phyloP scores from a whole-genome alignment of 37 sponge, comb jelly and placozoan species.

The Aphrocallistes beatrix region DNA sequence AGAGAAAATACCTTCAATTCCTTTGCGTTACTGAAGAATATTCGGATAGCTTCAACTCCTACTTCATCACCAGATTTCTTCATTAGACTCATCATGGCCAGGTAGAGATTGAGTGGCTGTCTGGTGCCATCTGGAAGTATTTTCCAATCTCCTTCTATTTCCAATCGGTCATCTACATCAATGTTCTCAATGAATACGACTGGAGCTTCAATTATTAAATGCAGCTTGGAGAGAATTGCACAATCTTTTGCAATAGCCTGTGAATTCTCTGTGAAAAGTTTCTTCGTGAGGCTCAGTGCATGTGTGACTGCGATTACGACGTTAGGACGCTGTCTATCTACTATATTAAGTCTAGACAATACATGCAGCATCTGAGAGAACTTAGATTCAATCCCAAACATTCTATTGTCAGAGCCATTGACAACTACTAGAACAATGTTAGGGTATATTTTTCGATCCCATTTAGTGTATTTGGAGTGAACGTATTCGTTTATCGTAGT shows the following conservation, averaged over 20 bases:
- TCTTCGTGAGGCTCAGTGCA: neutral
- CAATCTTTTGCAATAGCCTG: neutral
- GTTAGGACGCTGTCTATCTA: neutral
- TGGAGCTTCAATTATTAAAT: neutral
- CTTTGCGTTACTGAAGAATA: neutral
- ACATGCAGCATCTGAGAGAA: neutral
- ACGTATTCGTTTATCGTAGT: neutral
- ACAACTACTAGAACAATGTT: neutral
- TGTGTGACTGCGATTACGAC: neutral
- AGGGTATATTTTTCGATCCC: neutral
- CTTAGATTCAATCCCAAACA: neutral
- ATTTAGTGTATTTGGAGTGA: neutral
- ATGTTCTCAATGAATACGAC: neutral
- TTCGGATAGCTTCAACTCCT: neutral
- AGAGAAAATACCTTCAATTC: too few species aligned
- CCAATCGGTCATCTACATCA: neutral
- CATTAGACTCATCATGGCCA: neutral
- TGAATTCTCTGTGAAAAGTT: neutral
- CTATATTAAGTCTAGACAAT: neutral
- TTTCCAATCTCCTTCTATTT: neutral
- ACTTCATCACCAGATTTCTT: slow-evolving; percentile 4
- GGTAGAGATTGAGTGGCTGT: neutral
- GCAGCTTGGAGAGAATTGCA: neutral
- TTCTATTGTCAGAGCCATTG: neutral
- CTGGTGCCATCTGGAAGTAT: neutral